Evolutionary conservation across 2,888 invertebrate genomes (phyloP), one percentile per base, ranked within the genome.

Genomic region (Gandaritis pyraliata): DNA sequence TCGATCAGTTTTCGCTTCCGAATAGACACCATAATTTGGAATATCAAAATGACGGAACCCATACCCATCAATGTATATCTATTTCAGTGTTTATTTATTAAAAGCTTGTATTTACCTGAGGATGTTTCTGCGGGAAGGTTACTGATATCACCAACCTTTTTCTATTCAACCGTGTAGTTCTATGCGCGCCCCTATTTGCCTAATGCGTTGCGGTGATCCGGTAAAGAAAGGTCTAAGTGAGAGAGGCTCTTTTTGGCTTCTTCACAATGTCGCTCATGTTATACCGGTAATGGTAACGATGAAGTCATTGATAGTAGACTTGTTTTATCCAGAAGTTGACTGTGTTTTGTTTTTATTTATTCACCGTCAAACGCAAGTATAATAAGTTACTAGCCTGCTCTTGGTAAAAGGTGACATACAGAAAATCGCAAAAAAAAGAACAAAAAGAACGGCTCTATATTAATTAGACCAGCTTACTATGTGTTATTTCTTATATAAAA

Each of bases 21-120:
- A 23, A 23, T 6, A 23, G 23, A 23, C 4, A 23, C 23, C 23
- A 23, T 23, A 0, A 6, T 2, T n/a, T 23, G 6, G 23, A 2
- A 23, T 23, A 23, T 6, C 23, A 23, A 23, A 23, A 6, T 23
- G 23, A 23, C 23, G 23, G 23, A 46, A 46, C 18, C 23, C 46
- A 23, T n/a, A 46, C 23, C 6, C n/a, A n/a, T 11, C 23, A 12
- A 11, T 6, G n/a, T n/a, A 23, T 8, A n/a, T 5, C 46, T 23
- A 18, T 18, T 45, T 6, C 23, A 4, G 23, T 52, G 29, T 41
- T 88, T 88, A 87, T 89, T 33, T 88, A 84, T 87, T 86, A 84
- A 86, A 74, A 79, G 76, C 72, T 73, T 72, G 68, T 80, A 78
- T 83, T 88, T 83, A 86, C 85, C 85, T 85, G 83, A 64, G 75